Evolutionary conservation across 1,140 invertebrate genomes (phyloP).

Genomic region (Paramacrobiotus metropolitanus): DNA sequence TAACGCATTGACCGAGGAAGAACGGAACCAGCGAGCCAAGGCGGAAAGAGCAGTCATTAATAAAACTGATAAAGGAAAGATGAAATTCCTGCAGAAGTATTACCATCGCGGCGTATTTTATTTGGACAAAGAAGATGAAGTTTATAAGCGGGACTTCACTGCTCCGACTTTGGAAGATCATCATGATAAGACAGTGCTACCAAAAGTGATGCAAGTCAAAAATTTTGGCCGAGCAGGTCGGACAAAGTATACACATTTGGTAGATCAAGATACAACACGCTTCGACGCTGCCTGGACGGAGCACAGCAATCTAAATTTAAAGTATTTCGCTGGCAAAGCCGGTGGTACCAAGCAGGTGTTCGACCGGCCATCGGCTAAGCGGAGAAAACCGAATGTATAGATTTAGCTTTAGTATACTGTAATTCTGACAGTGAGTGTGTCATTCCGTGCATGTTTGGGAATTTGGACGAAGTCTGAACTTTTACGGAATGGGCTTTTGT

Average conservation of each 20-base stretch:
- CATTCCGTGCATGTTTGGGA: not conserved
- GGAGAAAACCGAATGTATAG: slow-evolving; percentile 15
- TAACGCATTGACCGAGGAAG: slow-evolving; percentile 86
- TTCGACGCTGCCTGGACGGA: slow-evolving; percentile 90
- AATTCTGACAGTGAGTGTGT: no score
- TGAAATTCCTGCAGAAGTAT: slow-evolving; percentile 98
- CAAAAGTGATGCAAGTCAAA: slow-evolving; percentile 99
- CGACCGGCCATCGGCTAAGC: slow-evolving; percentile 46
- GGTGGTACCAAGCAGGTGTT: slow-evolving; percentile 91
- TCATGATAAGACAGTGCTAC: slow-evolving; percentile 93
- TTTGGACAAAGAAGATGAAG: slow-evolving; percentile 73
- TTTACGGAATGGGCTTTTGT: not conserved
- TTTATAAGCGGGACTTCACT: slow-evolving; percentile 84
- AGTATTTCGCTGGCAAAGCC: slow-evolving; percentile 64
- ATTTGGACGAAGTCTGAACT: not conserved
- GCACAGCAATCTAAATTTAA: slow-evolving; percentile 61
- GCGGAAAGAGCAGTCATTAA: slow-evolving; percentile 87
- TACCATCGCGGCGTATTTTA: slow-evolving; percentile 98
- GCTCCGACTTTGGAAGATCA: slow-evolving; percentile 93
- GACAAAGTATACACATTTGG: slow-evolving; percentile 96
- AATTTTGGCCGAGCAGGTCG: slow-evolving; percentile 95
- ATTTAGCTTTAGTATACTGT: not conserved
- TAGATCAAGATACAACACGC: slow-evolving; percentile 94
- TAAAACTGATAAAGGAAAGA: slow-evolving; percentile 88
- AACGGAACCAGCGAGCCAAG: slow-evolving; percentile 60